phyloP scores from a whole-genome alignment of 2,888 invertebrate species.

The Ephialtes manifestator region DNA sequence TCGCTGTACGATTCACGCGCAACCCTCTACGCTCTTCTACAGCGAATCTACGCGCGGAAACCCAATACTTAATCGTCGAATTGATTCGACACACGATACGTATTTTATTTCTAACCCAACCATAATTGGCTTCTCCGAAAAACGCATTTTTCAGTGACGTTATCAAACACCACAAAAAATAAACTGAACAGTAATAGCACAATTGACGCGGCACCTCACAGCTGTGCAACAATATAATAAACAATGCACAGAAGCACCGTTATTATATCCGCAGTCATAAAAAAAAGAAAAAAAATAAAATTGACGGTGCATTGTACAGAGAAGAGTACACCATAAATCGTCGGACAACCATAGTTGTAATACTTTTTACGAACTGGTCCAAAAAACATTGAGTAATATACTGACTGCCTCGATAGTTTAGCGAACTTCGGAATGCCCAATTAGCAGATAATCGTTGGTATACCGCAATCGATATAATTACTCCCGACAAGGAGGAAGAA shows the following conservation, averaged over 20 bases:
- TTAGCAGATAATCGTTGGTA: constrained; percentile 53
- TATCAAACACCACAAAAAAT: not conserved
- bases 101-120: constrained; percentile 57
- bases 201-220: not conserved
- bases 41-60: constrained; percentile 57
- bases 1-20: constrained; percentile 27
- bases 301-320: not conserved
- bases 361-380: constrained; percentile 7
- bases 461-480: constrained; percentile 51
- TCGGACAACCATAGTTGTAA: constrained; percentile 14
- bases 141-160: constrained; percentile 31
- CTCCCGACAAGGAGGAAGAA: constrained; percentile 9
- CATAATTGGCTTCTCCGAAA: constrained; percentile 50
- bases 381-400: constrained; percentile 13
- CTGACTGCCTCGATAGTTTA: not conserved
- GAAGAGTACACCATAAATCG: constrained; percentile 32
- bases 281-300: not conserved
- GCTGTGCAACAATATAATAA: constrained; percentile 8
- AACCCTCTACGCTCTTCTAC: constrained; percentile 20
- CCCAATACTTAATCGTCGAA: constrained; percentile 59
- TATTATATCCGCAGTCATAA: constrained; percentile 23
- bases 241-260: constrained; percentile 26
- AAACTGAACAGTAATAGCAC: not conserved
- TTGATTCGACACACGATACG: constrained; percentile 66
- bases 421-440: constrained; percentile 36